Conservation (phyloP, 2,888 invertebrate genomes). For the Acrobasis repandana region DNA sequence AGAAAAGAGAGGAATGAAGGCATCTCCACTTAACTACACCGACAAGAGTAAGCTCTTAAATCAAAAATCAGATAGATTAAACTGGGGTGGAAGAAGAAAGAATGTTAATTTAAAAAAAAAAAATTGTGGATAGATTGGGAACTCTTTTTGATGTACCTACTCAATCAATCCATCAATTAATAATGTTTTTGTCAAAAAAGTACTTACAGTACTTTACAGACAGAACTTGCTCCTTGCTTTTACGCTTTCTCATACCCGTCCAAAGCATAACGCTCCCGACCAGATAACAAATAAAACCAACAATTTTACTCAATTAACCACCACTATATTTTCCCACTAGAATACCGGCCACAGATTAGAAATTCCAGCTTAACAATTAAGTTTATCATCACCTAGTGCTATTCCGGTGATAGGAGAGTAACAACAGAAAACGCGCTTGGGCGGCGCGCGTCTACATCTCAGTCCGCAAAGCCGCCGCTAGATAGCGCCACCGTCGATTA, state of each 20-base stretch:
- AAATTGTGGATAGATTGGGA: no score
- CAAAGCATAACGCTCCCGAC: neutral
- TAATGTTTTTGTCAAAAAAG: no score
- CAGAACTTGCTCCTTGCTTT: no score
- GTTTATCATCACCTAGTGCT: conserved; percentile 33
- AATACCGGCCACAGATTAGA: conserved; percentile 11
- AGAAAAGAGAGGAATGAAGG: no score
- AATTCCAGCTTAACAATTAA: conserved; percentile 22
- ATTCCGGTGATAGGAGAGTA: conserved; percentile 26
- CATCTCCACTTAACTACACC: no score
- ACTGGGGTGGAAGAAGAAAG: no score
- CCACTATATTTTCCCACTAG: conserved; percentile 15
- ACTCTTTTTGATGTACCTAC: no score
- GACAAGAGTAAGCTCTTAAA: no score
- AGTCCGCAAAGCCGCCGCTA: conserved; percentile 75
- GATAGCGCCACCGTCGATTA: conserved; percentile 74
- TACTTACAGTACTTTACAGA: no score
- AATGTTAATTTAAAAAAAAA: no score
- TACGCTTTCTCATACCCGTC: neutral
- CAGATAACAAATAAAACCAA: conserved; percentile 4
- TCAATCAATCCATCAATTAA: no score
- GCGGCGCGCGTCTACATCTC: conserved; percentile 68
- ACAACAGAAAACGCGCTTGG: conserved; percentile 57
- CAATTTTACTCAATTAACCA: conserved; percentile 14
- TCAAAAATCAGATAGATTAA: no score